Conservation (phyloP, 2,797 vertebrate genomes). For the Cichlasoma orientale region DNA sequence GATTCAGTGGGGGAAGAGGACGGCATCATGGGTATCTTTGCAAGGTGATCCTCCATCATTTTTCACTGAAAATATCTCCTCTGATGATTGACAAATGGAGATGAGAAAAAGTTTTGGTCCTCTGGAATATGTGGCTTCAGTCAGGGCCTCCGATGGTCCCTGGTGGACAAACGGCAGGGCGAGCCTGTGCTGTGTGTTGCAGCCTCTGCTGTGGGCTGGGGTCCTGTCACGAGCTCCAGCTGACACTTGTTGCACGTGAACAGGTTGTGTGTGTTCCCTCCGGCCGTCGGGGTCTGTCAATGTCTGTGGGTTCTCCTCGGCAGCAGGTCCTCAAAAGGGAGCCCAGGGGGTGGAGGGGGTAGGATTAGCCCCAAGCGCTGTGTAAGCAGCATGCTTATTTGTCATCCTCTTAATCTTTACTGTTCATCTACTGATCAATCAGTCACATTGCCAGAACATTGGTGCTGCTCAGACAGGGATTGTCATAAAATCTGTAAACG, state of each 20-base stretch:
- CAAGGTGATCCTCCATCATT: slow-evolving; percentile 77
- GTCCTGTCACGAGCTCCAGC: slow-evolving; percentile 37
- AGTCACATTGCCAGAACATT: slow-evolving; percentile 80
- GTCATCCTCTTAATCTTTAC: slow-evolving; percentile 97
- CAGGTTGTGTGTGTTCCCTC: slow-evolving; percentile 43
- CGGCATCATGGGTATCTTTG: slow-evolving; percentile 74
- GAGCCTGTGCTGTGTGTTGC: slow-evolving; percentile 23
- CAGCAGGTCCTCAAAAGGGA: slow-evolving; percentile 78
- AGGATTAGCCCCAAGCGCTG: slow-evolving; percentile 85
- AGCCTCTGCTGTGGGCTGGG: slow-evolving; percentile 20
- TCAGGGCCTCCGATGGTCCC: slow-evolving; percentile 30
- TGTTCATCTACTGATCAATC: slow-evolving; percentile 86
- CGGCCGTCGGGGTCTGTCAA: slow-evolving; percentile 43
- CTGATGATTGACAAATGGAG: neutral
- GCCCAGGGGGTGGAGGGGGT: slow-evolving; percentile 53
- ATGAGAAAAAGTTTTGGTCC: neutral
- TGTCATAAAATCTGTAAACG: slow-evolving; percentile 1
- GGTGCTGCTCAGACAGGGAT: slow-evolving; percentile 30
- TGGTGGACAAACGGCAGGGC: slow-evolving; percentile 44
- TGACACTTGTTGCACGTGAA: slow-evolving; percentile 55
- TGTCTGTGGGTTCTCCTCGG: slow-evolving; percentile 68
- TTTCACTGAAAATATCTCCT: slow-evolving; percentile 5
- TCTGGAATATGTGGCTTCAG: neutral
- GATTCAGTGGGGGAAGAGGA: slow-evolving; percentile 78
- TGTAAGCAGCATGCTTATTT: slow-evolving; percentile 87